phyloP scores from a whole-genome alignment of 2,113 vertebrate species.

The Alces alces region DNA sequence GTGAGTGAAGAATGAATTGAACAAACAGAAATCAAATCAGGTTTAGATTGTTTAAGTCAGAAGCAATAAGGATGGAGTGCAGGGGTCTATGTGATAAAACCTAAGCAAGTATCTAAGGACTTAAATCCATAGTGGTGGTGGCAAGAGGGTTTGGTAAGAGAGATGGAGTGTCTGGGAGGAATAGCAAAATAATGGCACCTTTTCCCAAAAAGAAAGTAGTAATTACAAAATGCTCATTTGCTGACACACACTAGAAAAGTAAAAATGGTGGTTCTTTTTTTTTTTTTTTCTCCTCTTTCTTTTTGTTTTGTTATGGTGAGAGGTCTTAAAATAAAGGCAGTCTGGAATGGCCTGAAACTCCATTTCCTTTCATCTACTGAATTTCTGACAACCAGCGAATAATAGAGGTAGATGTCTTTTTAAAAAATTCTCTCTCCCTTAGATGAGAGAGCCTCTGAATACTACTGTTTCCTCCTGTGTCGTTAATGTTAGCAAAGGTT shows the following conservation, averaged over 20 bases:
- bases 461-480: background rate
- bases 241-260: background rate
- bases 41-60: background rate
- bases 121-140: background rate
- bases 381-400: background rate
- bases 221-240: background rate
- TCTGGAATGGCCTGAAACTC: background rate
- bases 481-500: background rate
- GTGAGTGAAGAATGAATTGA: background rate
- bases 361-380: background rate
- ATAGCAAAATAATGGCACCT: too few species aligned
- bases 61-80: background rate
- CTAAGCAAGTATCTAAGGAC: background rate
- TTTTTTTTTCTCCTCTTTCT: accelerated
- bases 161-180: background rate
- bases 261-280: accelerated
- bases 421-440: background rate
- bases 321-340: background rate
- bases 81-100: background rate
- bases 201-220: background rate
- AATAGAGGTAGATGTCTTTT: background rate
- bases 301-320: background rate
- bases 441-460: background rate
- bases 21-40: background rate
- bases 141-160: background rate